Percentiles rank a stretch among this genome's conserved stretches.
These are phyloP conservation scores for Tridacna crocea DNA, from an alignment of 2,888 invertebrate species.

Conservation along the genomic window DNA sequence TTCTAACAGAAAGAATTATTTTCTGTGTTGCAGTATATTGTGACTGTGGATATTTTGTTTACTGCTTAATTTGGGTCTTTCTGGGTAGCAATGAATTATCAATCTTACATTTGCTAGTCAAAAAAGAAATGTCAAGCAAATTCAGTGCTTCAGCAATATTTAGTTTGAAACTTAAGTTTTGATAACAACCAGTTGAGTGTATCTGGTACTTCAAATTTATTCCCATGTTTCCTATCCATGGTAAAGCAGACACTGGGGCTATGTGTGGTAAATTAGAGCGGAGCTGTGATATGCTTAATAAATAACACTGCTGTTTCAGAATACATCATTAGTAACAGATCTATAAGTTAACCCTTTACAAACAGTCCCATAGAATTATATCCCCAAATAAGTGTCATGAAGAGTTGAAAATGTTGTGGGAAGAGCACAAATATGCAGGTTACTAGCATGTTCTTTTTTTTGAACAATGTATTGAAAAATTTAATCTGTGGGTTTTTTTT, in stretches of 20 bases:
- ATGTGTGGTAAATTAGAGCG: not conserved
- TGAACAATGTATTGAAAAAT: not conserved
- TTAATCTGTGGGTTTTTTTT: no score
- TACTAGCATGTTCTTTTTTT: not conserved
- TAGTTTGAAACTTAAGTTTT: no score
- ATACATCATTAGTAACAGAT: slow-evolving; percentile 19
- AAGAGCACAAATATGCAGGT: slow-evolving; percentile 1
- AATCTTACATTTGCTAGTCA: no score
- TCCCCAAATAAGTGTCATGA: not conserved
- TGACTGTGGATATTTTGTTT: no score
- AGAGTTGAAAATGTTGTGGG: not conserved
- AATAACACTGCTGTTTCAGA: slow-evolving; percentile 14
- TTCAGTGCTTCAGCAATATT: no score
- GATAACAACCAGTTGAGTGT: no score
- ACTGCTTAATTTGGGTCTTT: no score
- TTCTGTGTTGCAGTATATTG: no score
- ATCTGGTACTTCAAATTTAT: no score
- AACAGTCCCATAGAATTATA: not conserved
- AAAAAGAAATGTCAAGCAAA: no score
- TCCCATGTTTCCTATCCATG: not conserved
- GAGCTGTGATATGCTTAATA: slow-evolving; percentile 8
- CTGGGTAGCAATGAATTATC: no score
- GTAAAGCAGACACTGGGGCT: not conserved
- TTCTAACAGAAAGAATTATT: no score
- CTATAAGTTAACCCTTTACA: slow-evolving; percentile 12